Evolutionary conservation across 23 tunicate species (phyloP).

Genomic region (Pegea sp.): DNA sequence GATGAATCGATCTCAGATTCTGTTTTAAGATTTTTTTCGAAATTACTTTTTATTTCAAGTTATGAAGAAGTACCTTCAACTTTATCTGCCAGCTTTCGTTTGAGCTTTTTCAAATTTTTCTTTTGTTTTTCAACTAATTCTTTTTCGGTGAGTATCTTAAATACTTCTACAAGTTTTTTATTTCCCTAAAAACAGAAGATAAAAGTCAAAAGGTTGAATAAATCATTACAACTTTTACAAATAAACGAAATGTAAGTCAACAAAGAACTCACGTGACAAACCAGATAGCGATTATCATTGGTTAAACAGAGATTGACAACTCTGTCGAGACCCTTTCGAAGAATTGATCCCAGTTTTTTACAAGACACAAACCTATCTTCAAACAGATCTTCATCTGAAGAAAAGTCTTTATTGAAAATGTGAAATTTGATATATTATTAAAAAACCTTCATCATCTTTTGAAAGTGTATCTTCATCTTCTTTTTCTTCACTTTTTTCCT

Average conservation of each 20-base stretch:
- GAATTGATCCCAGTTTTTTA: constrained; percentile 43
- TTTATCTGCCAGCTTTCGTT: no score
- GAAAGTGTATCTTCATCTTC: neutral
- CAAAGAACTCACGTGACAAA: constrained; percentile 38
- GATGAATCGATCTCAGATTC: no score
- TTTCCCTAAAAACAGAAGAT: constrained; percentile 29
- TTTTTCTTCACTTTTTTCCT: neutral
- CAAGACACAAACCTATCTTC: constrained; percentile 27
- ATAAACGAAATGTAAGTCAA: neutral
- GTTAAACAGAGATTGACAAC: constrained; percentile 29
- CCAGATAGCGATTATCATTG: constrained; percentile 30
- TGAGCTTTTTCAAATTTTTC: constrained; percentile 25
- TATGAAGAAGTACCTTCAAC: no score
- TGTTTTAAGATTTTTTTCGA: no score
- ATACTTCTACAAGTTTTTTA: constrained; percentile 41
- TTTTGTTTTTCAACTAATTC: constrained; percentile 27
- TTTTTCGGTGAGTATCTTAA: constrained; percentile 15
- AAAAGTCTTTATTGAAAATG: neutral
- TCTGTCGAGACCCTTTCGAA: constrained; percentile 36
- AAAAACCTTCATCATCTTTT: constrained; percentile 3
- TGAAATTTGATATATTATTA: neutral
- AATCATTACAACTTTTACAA: no score
- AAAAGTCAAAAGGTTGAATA: no score
- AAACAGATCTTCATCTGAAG: neutral
- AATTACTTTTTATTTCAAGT: no score